Evolutionary conservation across 2,888 invertebrate species (phyloP).

Genomic region (Prosapia bicincta): DNA sequence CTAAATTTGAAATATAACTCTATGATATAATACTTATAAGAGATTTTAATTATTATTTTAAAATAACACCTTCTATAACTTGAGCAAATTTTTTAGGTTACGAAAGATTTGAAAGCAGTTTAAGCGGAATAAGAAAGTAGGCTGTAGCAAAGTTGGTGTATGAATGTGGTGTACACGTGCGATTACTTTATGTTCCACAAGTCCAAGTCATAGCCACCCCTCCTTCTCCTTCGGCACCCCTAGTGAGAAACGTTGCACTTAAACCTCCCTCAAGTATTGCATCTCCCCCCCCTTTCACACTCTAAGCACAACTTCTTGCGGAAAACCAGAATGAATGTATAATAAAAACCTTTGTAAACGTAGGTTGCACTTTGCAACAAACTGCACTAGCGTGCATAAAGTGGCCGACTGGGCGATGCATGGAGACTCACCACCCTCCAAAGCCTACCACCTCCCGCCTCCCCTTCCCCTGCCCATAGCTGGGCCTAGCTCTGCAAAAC

Average conservation of each 20-base stretch:
- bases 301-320: neutral
- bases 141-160: neutral
- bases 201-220: slow-evolving; percentile 9
- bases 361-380: slow-evolving; percentile 28
- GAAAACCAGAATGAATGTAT: slow-evolving; percentile 3
- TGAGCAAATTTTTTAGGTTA: too few species aligned
- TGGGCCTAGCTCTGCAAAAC: slow-evolving; percentile 36
- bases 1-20: too few species aligned
- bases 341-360: slow-evolving; percentile 1
- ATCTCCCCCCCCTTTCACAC: slow-evolving; percentile 4
- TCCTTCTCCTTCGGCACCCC: slow-evolving; percentile 9
- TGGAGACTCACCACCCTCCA: slow-evolving; percentile 22
- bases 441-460: slow-evolving; percentile 10
- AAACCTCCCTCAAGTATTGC: slow-evolving; percentile 4
- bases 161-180: neutral
- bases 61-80: too few species aligned
- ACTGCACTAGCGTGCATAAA: slow-evolving; percentile 31
- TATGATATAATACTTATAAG: too few species aligned
- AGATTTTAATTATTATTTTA: too few species aligned
- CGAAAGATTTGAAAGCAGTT: neutral
- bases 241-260: slow-evolving; percentile 12
- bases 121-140: slow-evolving; percentile 5
- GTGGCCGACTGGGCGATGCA: slow-evolving; percentile 29
- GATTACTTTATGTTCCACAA: neutral
- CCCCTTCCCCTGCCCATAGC: slow-evolving; percentile 31